Evolutionary conservation across 1,140 invertebrate genomes (phyloP).

Genomic region (Danaus plexippus): DNA sequence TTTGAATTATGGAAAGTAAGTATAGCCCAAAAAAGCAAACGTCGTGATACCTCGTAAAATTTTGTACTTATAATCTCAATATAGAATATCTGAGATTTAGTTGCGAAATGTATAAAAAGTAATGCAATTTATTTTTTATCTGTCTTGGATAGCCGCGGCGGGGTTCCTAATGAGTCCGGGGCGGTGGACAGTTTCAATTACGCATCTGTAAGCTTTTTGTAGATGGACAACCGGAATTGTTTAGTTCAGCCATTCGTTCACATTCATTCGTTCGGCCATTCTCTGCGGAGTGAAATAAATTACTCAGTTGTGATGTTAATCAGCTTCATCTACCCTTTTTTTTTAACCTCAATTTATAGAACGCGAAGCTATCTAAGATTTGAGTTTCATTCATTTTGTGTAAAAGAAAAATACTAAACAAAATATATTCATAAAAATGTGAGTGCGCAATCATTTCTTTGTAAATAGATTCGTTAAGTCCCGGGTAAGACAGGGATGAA

Average conservation of each 20-base stretch:
- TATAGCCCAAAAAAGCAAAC: no score
- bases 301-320: no score
- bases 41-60: no score
- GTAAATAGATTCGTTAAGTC: constrained; percentile 15
- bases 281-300: no score
- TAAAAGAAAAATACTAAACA: background rate
- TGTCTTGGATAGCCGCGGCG: constrained; percentile 17
- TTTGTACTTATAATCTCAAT: no score
- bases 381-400: background rate
- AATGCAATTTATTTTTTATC: constrained; percentile 24
- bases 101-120: no score
- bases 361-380: constrained; percentile 5
- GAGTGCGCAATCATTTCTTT: constrained; percentile 2
- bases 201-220: constrained; percentile 25
- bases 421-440: background rate
- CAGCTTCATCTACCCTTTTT: constrained; percentile 13
- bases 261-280: no score
- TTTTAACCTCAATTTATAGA: constrained; percentile 10
- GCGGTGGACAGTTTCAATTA: constrained; percentile 27
- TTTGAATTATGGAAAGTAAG: no score
- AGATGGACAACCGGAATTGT: constrained; percentile 25
- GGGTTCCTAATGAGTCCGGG: constrained; percentile 21
- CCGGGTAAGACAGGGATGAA: constrained; percentile 34
- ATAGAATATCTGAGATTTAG: no score
- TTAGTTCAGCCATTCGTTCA: constrained; percentile 15